Evolutionary conservation across 2,888 invertebrate genomes (phyloP).

Genomic region (Acleris laterana): DNA sequence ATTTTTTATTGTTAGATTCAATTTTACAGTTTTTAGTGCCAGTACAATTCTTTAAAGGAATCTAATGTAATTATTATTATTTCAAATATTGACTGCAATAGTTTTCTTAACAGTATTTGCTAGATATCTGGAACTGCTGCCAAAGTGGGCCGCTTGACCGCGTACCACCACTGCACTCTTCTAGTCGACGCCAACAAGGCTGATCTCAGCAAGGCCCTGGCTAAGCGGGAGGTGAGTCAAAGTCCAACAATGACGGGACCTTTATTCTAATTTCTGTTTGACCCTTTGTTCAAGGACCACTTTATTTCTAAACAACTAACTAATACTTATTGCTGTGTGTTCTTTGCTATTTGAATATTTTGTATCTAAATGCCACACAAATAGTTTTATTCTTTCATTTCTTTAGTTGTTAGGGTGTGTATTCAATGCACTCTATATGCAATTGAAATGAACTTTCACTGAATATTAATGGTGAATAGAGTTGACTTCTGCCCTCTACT

Average conservation of each 20-base stretch:
- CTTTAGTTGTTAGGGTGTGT: constrained; percentile 3
- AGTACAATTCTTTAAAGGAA: neutral
- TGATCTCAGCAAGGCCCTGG: constrained; percentile 88
- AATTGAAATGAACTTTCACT: constrained; percentile 34
- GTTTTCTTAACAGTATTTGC: constrained; percentile 49
- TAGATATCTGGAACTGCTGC: constrained; percentile 98
- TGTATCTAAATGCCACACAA: neutral
- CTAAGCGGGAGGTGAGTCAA: constrained; percentile 88
- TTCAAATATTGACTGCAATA: neutral
- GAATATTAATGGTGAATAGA: constrained; percentile 34
- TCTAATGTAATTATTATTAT: neutral
- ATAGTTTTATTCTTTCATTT: neutral
- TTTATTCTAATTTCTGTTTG: constrained; percentile 20
- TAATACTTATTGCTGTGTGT: neutral
- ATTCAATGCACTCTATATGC: constrained; percentile 30
- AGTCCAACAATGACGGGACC: constrained; percentile 41
- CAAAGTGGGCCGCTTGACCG: constrained; percentile 92
- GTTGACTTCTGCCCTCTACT: constrained; percentile 24
- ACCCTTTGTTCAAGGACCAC: constrained; percentile 23
- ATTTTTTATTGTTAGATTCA: no score
- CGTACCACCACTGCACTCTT: constrained; percentile 99
- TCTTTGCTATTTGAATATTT: neutral
- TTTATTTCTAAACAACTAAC: constrained; percentile 19
- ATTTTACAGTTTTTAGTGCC: no score
- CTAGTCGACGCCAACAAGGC: constrained; percentile 93